Conservation (phyloP, 2,888 invertebrate species). For the Metellina segmentata region DNA sequence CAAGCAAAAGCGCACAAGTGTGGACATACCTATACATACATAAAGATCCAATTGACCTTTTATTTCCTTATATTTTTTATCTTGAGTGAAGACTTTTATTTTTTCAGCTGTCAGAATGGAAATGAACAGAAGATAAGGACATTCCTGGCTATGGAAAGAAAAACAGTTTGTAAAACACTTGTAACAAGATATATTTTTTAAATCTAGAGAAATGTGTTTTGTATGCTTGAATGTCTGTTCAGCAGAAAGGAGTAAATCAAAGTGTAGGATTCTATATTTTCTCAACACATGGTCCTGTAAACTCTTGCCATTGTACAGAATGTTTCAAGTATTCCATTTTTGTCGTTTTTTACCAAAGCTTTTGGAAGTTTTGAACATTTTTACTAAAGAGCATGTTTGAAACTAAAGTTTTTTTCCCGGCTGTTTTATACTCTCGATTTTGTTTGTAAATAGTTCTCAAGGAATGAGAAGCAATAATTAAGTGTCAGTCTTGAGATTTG, state of each 20-base stretch:
- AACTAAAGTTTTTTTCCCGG: not conserved
- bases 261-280: conserved; percentile 56
- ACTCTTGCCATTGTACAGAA: conserved; percentile 55
- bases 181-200: conserved; percentile 32
- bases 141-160: not conserved
- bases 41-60: not conserved
- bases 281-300: not conserved
- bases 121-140: conserved; percentile 79
- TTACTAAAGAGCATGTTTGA: not conserved
- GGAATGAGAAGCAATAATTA: not conserved
- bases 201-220: conserved; percentile 18
- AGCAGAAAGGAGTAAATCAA: conserved; percentile 11
- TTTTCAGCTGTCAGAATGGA: conserved; percentile 77
- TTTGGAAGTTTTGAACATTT: not conserved
- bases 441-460: not conserved
- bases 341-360: conserved; percentile 25
- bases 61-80: not conserved
- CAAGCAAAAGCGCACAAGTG: no score
- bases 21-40: not conserved
- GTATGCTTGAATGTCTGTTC: not conserved
- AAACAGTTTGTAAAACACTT: conserved; percentile 42
- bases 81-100: not conserved
- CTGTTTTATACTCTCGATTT: not conserved
- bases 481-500: no score
- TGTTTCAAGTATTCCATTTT: conserved; percentile 49